Base-by-base conservation (phyloP, 2,888 invertebrate genomes). In the Drosophila paramelanica region DNA sequence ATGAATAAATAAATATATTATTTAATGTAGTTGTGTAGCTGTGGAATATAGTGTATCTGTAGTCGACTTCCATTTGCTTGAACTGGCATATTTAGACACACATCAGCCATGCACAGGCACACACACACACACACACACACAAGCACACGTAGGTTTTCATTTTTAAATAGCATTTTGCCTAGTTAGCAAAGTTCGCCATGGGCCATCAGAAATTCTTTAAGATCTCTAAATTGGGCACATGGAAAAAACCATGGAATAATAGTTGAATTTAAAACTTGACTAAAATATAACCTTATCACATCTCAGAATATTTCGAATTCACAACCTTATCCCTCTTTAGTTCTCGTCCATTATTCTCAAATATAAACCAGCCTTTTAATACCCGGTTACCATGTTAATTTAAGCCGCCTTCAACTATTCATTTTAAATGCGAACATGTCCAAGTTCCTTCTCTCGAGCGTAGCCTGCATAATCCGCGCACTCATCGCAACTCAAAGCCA, bases 171-270 rank as follows among this genome's bases (percentile, higher is more conserved):
- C 47, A 64, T 52, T 64, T 41, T 49, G 41, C 33, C 56, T 47
- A 73, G 71, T 61, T 65, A 74, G 59, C 52, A 51, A 69, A 61
- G 57, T 61, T 51, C 65, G 58, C 75, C 70, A 58, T 45, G 74
- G 65, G 38, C 65, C 65, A 70, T 58, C 43, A 45, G 25, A 53
- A 53, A 64, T 50, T 57, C 59, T 58, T 73, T 60, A 36, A 36
- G 5, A 36, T 36, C 4, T 13, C 36, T 11, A 53, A 73, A 69
- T 53, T 57, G 45, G 36, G 36, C n/a, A 27, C 51, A 61, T 27
- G 50, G 23, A 31, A 39, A 38, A 27, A 46, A 20, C 25, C 5
- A 11, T 17, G 2, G n/a, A 45, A 39, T 13, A 39, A 13, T 20
- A 20, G 33, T 20, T 11, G 27, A 8, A 31, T 31, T 20, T 20